Evolutionary conservation across 2,888 invertebrate species (phyloP).

Genomic region (Coecobrya sp.): DNA sequence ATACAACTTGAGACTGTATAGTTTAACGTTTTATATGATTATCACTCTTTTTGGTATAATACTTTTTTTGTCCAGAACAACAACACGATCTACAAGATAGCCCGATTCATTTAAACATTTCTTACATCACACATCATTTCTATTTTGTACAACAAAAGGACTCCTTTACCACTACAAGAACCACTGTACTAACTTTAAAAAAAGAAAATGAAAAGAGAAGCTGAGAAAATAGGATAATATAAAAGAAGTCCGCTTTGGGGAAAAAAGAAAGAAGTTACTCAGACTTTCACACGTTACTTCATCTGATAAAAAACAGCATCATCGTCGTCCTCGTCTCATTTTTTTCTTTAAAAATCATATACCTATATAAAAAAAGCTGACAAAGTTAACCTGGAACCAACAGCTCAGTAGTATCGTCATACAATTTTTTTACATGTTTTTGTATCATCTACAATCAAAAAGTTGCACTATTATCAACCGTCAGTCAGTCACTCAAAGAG

Average conservation of each 20-base stretch:
- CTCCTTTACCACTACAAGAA: conserved; percentile 22
- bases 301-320: conserved; percentile 68
- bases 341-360: conserved; percentile 3
- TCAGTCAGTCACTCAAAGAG: conserved; percentile 41
- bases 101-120: conserved; percentile 36
- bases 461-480: conserved; percentile 61
- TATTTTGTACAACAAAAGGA: conserved; percentile 43
- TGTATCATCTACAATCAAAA: conserved; percentile 42
- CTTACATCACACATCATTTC: conserved; percentile 18
- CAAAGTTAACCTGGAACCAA: conserved; percentile 46
- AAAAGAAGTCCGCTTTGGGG: conserved; percentile 42
- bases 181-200: neutral
- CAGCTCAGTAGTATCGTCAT: neutral
- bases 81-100: conserved; percentile 70
- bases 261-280: conserved; percentile 58
- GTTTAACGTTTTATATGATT: neutral
- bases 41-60: conserved; percentile 24
- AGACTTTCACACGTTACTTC: conserved; percentile 76
- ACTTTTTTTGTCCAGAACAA: conserved; percentile 56
- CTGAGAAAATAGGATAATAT: neutral
- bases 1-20: neutral
- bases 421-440: conserved; percentile 16
- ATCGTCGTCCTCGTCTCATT: conserved; percentile 43
- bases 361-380: neutral
- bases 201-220: neutral